Evolutionary conservation across 2,888 invertebrate species (phyloP).

Genomic region (Hydrotaea diabolus): DNA sequence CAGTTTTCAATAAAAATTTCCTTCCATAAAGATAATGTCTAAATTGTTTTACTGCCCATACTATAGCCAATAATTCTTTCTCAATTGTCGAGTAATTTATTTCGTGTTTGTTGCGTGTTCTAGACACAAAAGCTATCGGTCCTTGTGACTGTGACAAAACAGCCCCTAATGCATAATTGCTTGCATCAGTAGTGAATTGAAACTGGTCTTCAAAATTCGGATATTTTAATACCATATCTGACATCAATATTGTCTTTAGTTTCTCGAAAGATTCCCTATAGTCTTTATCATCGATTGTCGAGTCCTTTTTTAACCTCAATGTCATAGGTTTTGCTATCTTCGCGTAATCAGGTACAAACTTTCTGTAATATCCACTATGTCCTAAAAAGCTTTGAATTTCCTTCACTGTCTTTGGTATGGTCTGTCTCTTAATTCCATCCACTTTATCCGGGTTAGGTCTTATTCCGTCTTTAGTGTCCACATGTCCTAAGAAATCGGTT

Average conservation of each 20-base stretch:
- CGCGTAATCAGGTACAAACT: conserved; percentile 10
- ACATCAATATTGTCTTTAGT: conserved; percentile 3
- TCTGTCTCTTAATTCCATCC: neutral
- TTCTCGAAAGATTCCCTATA: conserved; percentile 6
- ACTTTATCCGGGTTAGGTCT: neutral
- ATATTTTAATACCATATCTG: conserved; percentile 10
- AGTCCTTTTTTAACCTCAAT: neutral
- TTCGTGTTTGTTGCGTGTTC: conserved; percentile 14
- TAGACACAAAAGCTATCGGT: conserved; percentile 17
- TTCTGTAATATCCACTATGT: conserved; percentile 7
- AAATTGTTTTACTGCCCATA: neutral
- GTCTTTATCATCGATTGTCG: neutral
- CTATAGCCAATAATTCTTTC: conserved; percentile 8
- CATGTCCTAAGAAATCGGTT: conserved; percentile 41
- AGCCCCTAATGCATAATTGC: neutral
- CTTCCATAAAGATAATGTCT: conserved; percentile 10
- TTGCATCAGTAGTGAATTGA: neutral
- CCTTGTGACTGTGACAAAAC: neutral
- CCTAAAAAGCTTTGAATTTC: neutral
- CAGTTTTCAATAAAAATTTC: neutral
- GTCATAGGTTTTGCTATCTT: conserved; percentile 17
- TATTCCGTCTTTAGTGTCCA: conserved; percentile 27
- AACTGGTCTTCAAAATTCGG: neutral
- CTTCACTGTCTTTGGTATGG: neutral
- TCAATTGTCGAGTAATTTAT: conserved; percentile 4